Evolutionary conservation across 2,888 invertebrate genomes (phyloP), one percentile per base, ranked within the genome.

Genomic region (Pelosia muscerda): DNA sequence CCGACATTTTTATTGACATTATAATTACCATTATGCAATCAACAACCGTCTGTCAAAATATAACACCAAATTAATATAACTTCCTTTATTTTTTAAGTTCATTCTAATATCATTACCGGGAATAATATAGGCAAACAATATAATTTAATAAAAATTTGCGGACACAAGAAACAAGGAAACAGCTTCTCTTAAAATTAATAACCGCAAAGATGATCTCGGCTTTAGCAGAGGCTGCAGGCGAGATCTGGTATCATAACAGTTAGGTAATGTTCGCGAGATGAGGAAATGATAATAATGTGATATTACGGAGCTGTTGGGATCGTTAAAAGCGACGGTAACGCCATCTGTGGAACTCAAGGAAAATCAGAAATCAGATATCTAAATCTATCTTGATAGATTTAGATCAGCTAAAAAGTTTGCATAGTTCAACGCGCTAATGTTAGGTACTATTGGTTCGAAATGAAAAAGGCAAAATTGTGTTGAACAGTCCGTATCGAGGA

Each of bases 281-380:
- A 69, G 66, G 58, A 62, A 75, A 79, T 69, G 63, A 63, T 73
- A 68, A 71, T 76, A 68, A 68, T 68, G 15, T 53, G 31, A 63
- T 61, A 61, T 61, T 38, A 38, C 58, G 22, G 22, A 34, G 62
- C 38, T 42, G 61, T 62, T 13, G 54, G 54, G 63, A 25, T 69
- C 74, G 74, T 73, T 67, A 72, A 71, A 66, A 25, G 57, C 72
- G 59, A 71, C 68, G 59, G 62, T 53, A 15, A 61, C 64, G 57
- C 68, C 68, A 55, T 68, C 68, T 63, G 57, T 26, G 15, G 23
- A 13, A 9, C 28, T 15, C 23, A 34, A 23, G 31, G 9, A 31
- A 15, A 49, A n/a, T 54, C 31, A 22, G 34, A 19, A 59, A 38
- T 23, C 59, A 38, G 9, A 42, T 42, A n/a, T n/a, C n/a, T n/a